Evolutionary conservation across 2,113 vertebrate genomes (phyloP), one percentile per base, ranked within the genome.

Genomic region (Atlantisia rogersi): DNA sequence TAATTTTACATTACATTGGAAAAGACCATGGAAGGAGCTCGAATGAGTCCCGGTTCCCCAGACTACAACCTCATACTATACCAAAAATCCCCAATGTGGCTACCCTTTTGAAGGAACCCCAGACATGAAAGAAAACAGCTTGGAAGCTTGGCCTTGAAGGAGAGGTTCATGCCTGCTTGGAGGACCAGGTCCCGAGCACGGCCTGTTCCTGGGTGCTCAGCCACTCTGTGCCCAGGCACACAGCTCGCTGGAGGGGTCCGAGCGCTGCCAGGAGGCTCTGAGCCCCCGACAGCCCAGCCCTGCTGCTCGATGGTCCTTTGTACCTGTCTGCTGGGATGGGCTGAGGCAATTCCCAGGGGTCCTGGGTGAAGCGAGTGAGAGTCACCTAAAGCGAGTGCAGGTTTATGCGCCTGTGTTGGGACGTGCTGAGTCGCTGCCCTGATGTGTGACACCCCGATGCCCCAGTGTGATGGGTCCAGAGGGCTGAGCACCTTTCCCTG

Each of bases 41-140:
- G 46, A 59, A 65, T 92, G 95, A 91, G 82, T 97, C 95, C 88
- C 22, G 87, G 78, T 67, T 90, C 90, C 94, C 84, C 94, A 91
- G 94, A 88, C 93, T 91, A 82, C 53, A 25, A 73, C 87, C 59
- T 93, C 92, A 90, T 77, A 82, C 93, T 90, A 21, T 67, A 84
- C 78, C 17, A 44, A 44, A 42, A 44, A 17, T 5, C 16, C 44
- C 44, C 44, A 46, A 59, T 13, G 37, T 21, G 44, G 67, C 44
- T 88, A 76, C 35, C 74, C 90, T 93, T 94, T 42, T 7, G 65
- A 73, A 83, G 40, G 73, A 71, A 14, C 42, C 12, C 5, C 7
- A 48, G 64, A 28, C 25, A 22, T 0, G 0, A 55, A 79, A 63
- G 52, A 67, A 78, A 93, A 15, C 28, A 69, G 74, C 59, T 80